Conservation (phyloP, 2,888 invertebrate species). For the Conops quadrifasciatus region DNA sequence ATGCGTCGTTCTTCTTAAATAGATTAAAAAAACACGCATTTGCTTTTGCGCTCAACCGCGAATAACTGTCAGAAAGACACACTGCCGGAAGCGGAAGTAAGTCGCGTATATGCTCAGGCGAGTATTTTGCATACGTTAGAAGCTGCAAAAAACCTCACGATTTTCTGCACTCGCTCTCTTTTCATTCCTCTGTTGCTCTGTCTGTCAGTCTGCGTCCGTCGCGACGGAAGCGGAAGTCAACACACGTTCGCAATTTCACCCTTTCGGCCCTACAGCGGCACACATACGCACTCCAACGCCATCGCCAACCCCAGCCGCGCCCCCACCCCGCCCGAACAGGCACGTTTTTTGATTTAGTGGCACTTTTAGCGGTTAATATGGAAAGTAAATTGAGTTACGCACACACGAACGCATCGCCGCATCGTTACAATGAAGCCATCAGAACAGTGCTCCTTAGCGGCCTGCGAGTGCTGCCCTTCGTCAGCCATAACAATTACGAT, state of each 20-base stretch:
- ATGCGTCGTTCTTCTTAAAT: not conserved
- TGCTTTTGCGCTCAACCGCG: slow-evolving; percentile 25
- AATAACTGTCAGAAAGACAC: not conserved
- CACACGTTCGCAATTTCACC: slow-evolving; percentile 34
- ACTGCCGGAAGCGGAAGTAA: slow-evolving; percentile 15
- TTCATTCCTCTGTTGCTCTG: not conserved
- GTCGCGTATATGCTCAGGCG: not conserved
- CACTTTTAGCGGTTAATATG: slow-evolving; percentile 50
- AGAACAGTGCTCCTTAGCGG: slow-evolving; percentile 32
- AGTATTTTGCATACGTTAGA: slow-evolving; percentile 19
- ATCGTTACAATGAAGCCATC: slow-evolving; percentile 40
- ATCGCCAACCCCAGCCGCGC: no score
- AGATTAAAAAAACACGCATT: slow-evolving; percentile 18
- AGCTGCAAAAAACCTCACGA: not conserved
- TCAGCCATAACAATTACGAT: slow-evolving; percentile 58
- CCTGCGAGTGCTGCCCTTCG: slow-evolving; percentile 6
- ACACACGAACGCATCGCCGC: slow-evolving; percentile 38
- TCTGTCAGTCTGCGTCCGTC: no score
- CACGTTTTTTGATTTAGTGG: slow-evolving; percentile 53
- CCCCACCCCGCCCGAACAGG: not conserved
- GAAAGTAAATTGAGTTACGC: slow-evolving; percentile 55
- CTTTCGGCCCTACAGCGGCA: slow-evolving; percentile 35
- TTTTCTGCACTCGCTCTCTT: not conserved
- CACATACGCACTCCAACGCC: not conserved
- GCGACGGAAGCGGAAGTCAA: slow-evolving; percentile 21